Evolutionary conservation across 2,888 invertebrate species (phyloP).

Genomic region (Antheraea assamensis): DNA sequence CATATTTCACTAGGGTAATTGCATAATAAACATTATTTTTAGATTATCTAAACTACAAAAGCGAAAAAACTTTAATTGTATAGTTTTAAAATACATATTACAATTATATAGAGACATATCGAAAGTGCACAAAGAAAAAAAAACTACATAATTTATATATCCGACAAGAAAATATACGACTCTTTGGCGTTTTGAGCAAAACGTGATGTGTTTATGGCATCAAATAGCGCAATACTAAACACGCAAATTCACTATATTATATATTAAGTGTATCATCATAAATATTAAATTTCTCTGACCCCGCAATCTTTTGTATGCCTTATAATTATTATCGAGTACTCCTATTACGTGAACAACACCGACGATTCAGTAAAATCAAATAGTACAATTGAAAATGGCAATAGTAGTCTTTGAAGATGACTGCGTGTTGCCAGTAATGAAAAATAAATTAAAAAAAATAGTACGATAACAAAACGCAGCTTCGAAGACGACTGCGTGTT

Average conservation of each 20-base stretch:
- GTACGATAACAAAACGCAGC: too few relatives aligned
- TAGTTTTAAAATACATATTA: neutral
- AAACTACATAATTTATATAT: slow-evolving; percentile 16
- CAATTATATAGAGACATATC: neutral
- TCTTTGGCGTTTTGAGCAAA: slow-evolving; percentile 81
- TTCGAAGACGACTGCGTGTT: too few relatives aligned
- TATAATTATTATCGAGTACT: neutral
- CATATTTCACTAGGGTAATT: neutral
- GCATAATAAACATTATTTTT: neutral
- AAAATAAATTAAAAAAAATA: too few relatives aligned
- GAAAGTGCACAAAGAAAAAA: neutral
- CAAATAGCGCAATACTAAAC: slow-evolving; percentile 67
- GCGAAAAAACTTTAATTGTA: neutral
- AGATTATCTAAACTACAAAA: neutral
- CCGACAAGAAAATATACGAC: slow-evolving; percentile 33
- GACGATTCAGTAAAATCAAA: too few relatives aligned
- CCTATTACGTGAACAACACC: too few relatives aligned
- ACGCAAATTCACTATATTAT: slow-evolving; percentile 44
- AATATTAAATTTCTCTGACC: neutral
- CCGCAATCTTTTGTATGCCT: neutral
- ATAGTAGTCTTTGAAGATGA: too few relatives aligned
- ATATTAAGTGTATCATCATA: neutral
- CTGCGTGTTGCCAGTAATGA: too few relatives aligned
- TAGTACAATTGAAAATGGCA: too few relatives aligned
- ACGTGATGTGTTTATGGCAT: slow-evolving; percentile 66